Percentiles rank a stretch among this genome's conserved stretches.
phyloP scores from a whole-genome alignment of 2,888 invertebrate species.

The Hedychridium roseum region DNA sequence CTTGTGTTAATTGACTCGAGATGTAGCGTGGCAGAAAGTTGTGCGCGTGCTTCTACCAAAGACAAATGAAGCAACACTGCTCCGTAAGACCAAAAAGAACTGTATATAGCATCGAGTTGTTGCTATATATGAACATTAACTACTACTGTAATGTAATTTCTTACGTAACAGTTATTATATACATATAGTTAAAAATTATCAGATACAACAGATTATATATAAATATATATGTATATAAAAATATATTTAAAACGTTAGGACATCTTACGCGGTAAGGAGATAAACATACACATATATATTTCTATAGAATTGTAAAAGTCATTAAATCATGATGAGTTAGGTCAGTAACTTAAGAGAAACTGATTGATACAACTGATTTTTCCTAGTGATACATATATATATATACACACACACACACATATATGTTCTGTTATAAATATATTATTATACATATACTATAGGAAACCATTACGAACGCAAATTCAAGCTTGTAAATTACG shows the following conservation, averaged over 20 bases:
- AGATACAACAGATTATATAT: constrained; percentile 20
- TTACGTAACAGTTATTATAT: constrained; percentile 30
- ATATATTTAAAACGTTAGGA: constrained; percentile 16
- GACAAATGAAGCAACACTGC: constrained; percentile 55
- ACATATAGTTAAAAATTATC: constrained; percentile 18
- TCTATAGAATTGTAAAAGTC: constrained; percentile 50
- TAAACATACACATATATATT: constrained; percentile 39
- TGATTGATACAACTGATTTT: constrained; percentile 10
- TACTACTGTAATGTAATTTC: constrained; percentile 33
- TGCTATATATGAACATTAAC: constrained; percentile 31
- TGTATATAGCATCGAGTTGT: constrained; percentile 26
- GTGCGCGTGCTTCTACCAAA: constrained; percentile 54
- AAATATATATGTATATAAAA: constrained; percentile 27
- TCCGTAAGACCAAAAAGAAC: constrained; percentile 48
- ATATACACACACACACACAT: constrained; percentile 28
- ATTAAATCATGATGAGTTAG: too few species aligned
- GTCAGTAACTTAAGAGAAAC: too few species aligned
- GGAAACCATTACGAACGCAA: too few species aligned
- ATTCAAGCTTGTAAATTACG: constrained; percentile 36
- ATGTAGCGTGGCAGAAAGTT: constrained; percentile 32
- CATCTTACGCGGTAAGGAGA: too few species aligned
- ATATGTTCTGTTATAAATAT: constrained; percentile 25
- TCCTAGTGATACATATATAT: constrained; percentile 28
- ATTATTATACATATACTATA: too few species aligned
- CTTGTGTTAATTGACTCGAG: constrained; percentile 32